Base-by-base conservation (phyloP, 2,113 vertebrate species). In the Spea bombifrons region DNA sequence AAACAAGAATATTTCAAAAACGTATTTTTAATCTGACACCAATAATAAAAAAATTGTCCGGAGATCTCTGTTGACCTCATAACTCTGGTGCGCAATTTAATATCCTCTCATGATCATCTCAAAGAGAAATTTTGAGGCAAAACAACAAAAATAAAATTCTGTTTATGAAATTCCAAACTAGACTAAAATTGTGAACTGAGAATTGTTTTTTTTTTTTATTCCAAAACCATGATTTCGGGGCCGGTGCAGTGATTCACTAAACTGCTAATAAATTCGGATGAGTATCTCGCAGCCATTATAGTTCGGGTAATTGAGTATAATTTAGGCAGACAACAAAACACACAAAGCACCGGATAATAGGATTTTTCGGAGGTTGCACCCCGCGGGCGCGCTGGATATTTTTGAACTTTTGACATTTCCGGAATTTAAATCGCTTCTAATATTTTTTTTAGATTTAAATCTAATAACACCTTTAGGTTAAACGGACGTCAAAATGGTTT, bases 251-350 rank as follows among this genome's bases (percentile, higher is more conserved):
- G 63, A 73, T 79, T 72, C 73, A 71, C 76, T 66, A 70, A 47
- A 79, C 30, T 48, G 49, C 13, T 73, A 73, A 79, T 79, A 46
- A 77, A 77, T 77, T 70, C 55, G 61, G 70, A 77, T 70, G 76
- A 79, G 66, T 73, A 72, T 66, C 76, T 79, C 47, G 76, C 76
- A 79, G 69, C 76, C 66, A 72, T 79, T 79, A 79, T 73, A 13
- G 48, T 59, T 55, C 43, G n/a, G 61, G 69, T 79, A 79, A 79
- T 79, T 79, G 76, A 79, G 76, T 66, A 79, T 79, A 73, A 79
- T 79, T 79, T 66, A 79, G 61, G 59, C 43, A 55, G 76, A 79
- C 76, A 66, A 69, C 63, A 45, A 72, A 66, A 79, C 69, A 79
- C 72, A 79, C 69, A 79, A 55, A 79, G 53, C 68, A 63, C 67